phyloP scores from a whole-genome alignment of 2,888 invertebrate species.

The Ophion ellenae region DNA sequence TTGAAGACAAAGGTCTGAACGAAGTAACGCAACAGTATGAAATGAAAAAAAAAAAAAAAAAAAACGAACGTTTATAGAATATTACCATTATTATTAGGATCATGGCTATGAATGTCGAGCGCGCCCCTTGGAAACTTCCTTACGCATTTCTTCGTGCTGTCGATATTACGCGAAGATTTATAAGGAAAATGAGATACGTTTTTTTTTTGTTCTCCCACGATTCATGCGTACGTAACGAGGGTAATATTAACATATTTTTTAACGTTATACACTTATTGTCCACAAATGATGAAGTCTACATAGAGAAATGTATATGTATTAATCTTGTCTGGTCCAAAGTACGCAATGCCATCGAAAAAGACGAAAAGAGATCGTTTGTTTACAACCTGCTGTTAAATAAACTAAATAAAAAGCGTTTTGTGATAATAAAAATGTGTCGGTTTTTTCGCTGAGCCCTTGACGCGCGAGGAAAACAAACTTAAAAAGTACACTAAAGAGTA shows the following conservation, averaged over 20 bases:
- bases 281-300: constrained; percentile 40
- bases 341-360: constrained; percentile 62
- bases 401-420: constrained; percentile 60
- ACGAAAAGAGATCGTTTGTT: constrained; percentile 14
- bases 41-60: neutral
- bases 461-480: constrained; percentile 8
- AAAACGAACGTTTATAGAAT: constrained; percentile 15
- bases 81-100: constrained; percentile 41
- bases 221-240: constrained; percentile 64
- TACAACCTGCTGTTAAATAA: constrained; percentile 45
- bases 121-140: constrained; percentile 16
- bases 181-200: neutral
- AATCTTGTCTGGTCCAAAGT: constrained; percentile 60
- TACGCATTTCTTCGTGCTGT: constrained; percentile 26
- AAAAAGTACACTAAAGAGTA: neutral
- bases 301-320: constrained; percentile 65
- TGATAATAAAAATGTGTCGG: constrained; percentile 30
- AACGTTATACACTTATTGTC: constrained; percentile 64
- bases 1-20: constrained; percentile 43
- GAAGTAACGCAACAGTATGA: constrained; percentile 51
- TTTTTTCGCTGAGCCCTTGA: neutral
- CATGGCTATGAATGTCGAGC: constrained; percentile 37
- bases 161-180: constrained; percentile 2
- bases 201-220: constrained; percentile 1
- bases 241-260: constrained; percentile 70